Percentiles rank a stretch among this genome's conserved stretches.
Evolutionary conservation across 2,888 invertebrate species (phyloP).

Genomic region (Esperia sulphurella): DNA sequence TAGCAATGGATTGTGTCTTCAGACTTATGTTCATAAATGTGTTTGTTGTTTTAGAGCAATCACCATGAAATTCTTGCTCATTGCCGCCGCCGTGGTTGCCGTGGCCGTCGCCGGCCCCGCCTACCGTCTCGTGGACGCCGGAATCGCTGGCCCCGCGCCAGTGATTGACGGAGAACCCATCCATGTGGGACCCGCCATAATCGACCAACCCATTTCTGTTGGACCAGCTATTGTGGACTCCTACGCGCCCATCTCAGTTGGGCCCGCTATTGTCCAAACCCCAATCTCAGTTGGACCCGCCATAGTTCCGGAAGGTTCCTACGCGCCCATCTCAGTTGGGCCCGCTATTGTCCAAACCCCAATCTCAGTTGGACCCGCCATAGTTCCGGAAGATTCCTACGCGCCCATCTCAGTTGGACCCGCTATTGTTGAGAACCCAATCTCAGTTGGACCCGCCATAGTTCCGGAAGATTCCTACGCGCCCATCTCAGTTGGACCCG

Average conservation of each 20-base stretch:
- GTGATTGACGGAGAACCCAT: constrained; percentile 2
- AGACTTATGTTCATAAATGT: neutral
- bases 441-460: constrained; percentile 2
- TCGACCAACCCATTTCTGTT: constrained; percentile 1
- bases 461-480: neutral
- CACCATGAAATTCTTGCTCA: constrained; percentile 6
- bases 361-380: constrained; percentile 3
- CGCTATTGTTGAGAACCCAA: neutral
- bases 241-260: neutral
- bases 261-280: neutral
- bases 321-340: neutral
- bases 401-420: neutral
- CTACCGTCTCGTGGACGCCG: neutral
- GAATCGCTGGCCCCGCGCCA: constrained; percentile 3
- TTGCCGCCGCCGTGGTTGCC: constrained; percentile 13
- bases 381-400: neutral
- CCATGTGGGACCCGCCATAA: neutral
- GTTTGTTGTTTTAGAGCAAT: neutral
- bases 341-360: neutral
- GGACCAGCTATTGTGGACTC: constrained; percentile 1
- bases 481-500: neutral
- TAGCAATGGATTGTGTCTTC: no score
- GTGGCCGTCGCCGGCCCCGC: constrained; percentile 6
- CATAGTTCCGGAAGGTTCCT: no score
- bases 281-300: constrained; percentile 2